These are phyloP conservation scores for Nasonia oneida DNA, from an alignment of 2,888 invertebrate genomes.

Conservation along the genomic window DNA sequence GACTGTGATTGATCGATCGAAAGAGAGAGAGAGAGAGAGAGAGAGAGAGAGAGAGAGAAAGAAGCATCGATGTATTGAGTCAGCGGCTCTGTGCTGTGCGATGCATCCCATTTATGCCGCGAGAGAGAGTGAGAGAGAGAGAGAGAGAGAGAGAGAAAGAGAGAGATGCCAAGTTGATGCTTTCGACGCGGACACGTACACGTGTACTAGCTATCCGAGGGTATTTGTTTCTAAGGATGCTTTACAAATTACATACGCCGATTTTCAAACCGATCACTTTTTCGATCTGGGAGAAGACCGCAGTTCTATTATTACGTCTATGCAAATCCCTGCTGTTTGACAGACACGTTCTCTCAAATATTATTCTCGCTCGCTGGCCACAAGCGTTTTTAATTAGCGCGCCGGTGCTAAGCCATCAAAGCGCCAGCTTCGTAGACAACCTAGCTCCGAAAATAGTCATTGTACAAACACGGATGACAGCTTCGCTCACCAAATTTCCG, in stretches of 20 bases:
- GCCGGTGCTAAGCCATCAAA: background rate
- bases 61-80: conserved; percentile 9
- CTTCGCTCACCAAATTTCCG: background rate
- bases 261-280: background rate
- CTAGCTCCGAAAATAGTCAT: background rate
- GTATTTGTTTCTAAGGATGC: conserved; percentile 21
- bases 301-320: too few species aligned
- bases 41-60: background rate
- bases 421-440: background rate
- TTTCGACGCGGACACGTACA: background rate
- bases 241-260: conserved; percentile 47
- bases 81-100: background rate
- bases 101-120: background rate
- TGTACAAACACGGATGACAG: background rate
- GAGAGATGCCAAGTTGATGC: background rate
- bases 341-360: background rate
- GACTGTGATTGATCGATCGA: conserved; percentile 51
- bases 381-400: conserved; percentile 24
- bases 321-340: too few species aligned
- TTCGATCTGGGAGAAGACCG: too few species aligned
- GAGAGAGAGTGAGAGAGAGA: background rate
- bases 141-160: background rate
- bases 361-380: background rate
- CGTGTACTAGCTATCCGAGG: background rate
- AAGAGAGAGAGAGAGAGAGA: background rate